These are phyloP conservation scores for Odontamblyopus lacepedii DNA, from an alignment of 2,797 vertebrate genomes.

Conservation along the genomic window DNA sequence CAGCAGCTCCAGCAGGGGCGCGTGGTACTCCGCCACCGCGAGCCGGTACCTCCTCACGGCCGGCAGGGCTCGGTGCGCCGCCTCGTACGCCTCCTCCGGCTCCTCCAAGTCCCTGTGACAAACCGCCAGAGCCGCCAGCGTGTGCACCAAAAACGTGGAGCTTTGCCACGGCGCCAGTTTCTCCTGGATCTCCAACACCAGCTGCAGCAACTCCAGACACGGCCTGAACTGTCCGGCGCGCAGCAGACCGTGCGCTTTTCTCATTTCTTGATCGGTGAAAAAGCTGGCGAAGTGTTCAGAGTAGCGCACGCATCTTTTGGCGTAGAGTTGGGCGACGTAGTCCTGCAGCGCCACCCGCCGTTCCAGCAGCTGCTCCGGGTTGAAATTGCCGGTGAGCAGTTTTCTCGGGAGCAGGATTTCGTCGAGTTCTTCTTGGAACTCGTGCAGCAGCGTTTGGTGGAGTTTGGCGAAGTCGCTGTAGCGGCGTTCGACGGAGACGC, in stretches of 20 bases:
- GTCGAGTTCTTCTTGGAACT: conserved; percentile 88
- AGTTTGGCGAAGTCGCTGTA: conserved; percentile 88
- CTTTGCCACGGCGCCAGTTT: conserved; percentile 79
- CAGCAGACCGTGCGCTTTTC: conserved; percentile 80
- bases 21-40: conserved; percentile 72
- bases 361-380: conserved; percentile 79
- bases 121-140: conserved; percentile 83
- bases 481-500: conserved; percentile 85
- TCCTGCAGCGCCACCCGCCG: conserved; percentile 85
- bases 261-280: conserved; percentile 83
- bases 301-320: conserved; percentile 76
- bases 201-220: conserved; percentile 76
- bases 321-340: conserved; percentile 82
- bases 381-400: conserved; percentile 82
- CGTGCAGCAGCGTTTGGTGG: conserved; percentile 80
- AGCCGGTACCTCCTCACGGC: conserved; percentile 65
- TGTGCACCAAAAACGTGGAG: conserved; percentile 73
- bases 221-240: conserved; percentile 83
- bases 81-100: conserved; percentile 73
- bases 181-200: conserved; percentile 81
- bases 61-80: conserved; percentile 80
- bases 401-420: conserved; percentile 87
- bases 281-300: conserved; percentile 80
- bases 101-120: conserved; percentile 87
- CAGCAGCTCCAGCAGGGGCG: conserved; percentile 83